Percentiles rank a stretch among this genome's conserved stretches.
These are phyloP conservation scores for Probaryconus sp. DNA, from an alignment of 1,140 invertebrate species.

Conservation along the genomic window DNA sequence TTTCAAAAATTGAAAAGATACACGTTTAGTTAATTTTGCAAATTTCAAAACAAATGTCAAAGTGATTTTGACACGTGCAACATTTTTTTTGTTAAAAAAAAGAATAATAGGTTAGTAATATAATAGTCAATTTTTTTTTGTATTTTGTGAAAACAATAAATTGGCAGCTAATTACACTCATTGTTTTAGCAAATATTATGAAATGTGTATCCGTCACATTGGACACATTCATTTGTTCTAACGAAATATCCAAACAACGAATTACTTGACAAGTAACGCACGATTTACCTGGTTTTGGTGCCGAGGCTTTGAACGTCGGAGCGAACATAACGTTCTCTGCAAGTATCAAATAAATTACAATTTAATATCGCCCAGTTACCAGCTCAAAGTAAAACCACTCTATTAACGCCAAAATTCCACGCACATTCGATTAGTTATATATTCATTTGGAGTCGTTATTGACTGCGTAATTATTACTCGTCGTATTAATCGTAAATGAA, in stretches of 20 bases:
- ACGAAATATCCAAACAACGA: slow-evolving; percentile 33
- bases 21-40: no score
- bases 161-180: slow-evolving; percentile 36
- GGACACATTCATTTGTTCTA: slow-evolving; percentile 37
- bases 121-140: slow-evolving; percentile 2
- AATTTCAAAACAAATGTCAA: no score
- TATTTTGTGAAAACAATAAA: slow-evolving; percentile 5
- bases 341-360: slow-evolving; percentile 78
- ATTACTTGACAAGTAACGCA: slow-evolving; percentile 42
- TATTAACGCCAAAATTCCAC: slow-evolving; percentile 20
- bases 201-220: slow-evolving; percentile 50
- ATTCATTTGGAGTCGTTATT: slow-evolving; percentile 1
- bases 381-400: slow-evolving; percentile 23
- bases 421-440: slow-evolving; percentile 10
- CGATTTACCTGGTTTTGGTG: slow-evolving; percentile 84
- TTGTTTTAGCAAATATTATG: slow-evolving; percentile 38
- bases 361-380: slow-evolving; percentile 15
- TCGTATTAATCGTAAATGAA: background rate
- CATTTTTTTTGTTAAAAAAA: no score
- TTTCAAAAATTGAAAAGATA: no score
- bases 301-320: slow-evolving; percentile 87
- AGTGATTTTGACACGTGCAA: no score
- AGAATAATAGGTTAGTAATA: slow-evolving; percentile 20
- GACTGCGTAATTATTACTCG: background rate
- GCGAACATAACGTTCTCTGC: slow-evolving; percentile 84